Base-by-base conservation (phyloP, 2,113 vertebrate genomes). In the Scortum barcoo region DNA sequence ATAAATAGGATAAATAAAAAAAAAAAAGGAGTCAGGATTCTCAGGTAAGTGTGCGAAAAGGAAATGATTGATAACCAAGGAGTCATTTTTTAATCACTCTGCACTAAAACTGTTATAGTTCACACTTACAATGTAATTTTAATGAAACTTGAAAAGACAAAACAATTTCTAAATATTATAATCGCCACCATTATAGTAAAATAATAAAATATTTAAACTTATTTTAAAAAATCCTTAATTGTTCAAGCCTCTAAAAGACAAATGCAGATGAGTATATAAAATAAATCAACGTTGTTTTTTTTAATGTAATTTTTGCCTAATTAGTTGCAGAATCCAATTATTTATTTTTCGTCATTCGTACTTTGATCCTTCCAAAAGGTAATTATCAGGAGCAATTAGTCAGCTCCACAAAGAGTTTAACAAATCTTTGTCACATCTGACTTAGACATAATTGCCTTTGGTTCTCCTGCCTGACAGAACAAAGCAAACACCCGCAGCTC, bases 401-500 rank as follows among this genome's bases (percentile, higher is more conserved):
- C 26, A 62, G 58, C 30, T 66, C 46, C 26, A 24, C 30, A 40
- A 72, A 80, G 48, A 42, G 50, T 53, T 61, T 12, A 20, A 48
- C 30, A 4, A 26, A 72, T 57, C 53, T 63, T 51, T 63, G 44
- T 71, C 69, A 72, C 62, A 33, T 76, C 12, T 57, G 78, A 80
- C 68, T 22, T 8, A 17, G 56, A 80, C 61, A 51, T 61, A 73
- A 86, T 76, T 76, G 44, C 68, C 70, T 73, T 61, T 69, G 65
- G 20, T 58, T 72, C 9, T 79, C n/a, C 13, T 20, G 60, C 66
- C 76, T 74, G 61, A 36, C 40, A 74, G 60, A 84, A 83, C 78
- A 87, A 90, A 76, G 46, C 54, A 38, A 72, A 84, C 30, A 67
- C 79, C 71, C 88, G 82, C 66, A 38, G 33, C 6, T 51, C 57